Evolutionary conservation across 2,888 invertebrate genomes (phyloP).

Genomic region (Tholera decimalis): DNA sequence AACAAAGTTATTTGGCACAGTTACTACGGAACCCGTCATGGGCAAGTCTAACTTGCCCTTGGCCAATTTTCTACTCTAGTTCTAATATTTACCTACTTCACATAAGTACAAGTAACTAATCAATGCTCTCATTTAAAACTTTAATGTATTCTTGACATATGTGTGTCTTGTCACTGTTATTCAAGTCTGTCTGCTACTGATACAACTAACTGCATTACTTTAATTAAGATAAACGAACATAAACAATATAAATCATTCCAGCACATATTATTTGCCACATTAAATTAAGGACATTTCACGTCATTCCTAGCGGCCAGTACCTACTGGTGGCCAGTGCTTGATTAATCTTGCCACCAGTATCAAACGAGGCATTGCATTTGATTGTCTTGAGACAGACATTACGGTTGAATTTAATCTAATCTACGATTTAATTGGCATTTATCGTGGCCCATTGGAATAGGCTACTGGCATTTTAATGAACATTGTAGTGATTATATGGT

Average conservation of each 20-base stretch:
- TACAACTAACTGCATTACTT: slow-evolving; percentile 12
- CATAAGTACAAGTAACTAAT: slow-evolving; percentile 12
- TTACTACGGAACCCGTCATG: too few relatives aligned
- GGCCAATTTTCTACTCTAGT: slow-evolving; percentile 9
- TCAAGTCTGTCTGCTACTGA: slow-evolving; percentile 1
- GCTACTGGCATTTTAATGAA: slow-evolving; percentile 60
- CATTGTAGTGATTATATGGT: slow-evolving; percentile 46
- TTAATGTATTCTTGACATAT: slow-evolving; percentile 21
- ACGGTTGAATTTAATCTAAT: slow-evolving; percentile 65
- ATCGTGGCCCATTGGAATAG: slow-evolving; percentile 50
- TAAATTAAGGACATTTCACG: slow-evolving; percentile 46
- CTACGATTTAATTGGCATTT: slow-evolving; percentile 65
- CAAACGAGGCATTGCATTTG: slow-evolving; percentile 63
- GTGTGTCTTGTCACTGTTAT: slow-evolving; percentile 38
- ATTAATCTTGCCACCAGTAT: slow-evolving; percentile 50
- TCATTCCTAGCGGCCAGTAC: slow-evolving; percentile 48
- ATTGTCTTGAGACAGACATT: slow-evolving; percentile 64
- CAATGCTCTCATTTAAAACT: slow-evolving; percentile 30
- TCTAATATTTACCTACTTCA: slow-evolving; percentile 13
- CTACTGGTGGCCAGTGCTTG: slow-evolving; percentile 27
- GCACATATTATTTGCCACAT: slow-evolving; percentile 44
- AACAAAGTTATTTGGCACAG: too few relatives aligned
- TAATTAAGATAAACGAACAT: slow-evolving; percentile 34
- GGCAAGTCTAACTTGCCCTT: too few relatives aligned
- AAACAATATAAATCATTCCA: slow-evolving; percentile 30